These are phyloP conservation scores for Leptinotarsa peninsularis DNA, from an alignment of 2,888 invertebrate genomes.

Conservation along the genomic window DNA sequence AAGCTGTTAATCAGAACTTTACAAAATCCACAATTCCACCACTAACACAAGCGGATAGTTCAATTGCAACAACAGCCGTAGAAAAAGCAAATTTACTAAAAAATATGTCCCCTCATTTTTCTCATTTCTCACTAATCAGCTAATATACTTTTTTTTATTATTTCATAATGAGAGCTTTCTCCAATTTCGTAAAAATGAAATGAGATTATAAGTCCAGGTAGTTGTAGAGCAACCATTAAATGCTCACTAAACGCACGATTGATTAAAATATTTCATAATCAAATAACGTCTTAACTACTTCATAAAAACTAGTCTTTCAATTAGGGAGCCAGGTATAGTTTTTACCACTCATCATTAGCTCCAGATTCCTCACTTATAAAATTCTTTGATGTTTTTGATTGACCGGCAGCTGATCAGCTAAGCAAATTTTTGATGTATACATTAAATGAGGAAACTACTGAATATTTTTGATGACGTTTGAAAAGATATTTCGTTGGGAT, in stretches of 20 bases:
- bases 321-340: conserved; percentile 23
- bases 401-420: neutral
- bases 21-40: no score
- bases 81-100: no score
- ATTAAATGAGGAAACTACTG: neutral
- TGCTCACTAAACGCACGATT: conserved; percentile 20
- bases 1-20: no score
- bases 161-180: neutral
- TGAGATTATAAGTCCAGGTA: neutral
- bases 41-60: no score
- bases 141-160: neutral
- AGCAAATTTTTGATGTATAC: conserved; percentile 4
- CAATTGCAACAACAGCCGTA: no score
- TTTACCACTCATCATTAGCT: conserved; percentile 24
- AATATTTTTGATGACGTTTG: neutral
- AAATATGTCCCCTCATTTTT: no score
- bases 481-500: neutral
- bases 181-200: neutral
- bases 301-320: conserved; percentile 28
- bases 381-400: conserved; percentile 21
- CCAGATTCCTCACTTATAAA: conserved; percentile 19
- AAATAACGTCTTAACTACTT: conserved; percentile 22
- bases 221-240: conserved; percentile 16
- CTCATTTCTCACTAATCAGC: no score
- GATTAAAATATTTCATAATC: conserved; percentile 32